Conservation (phyloP, 2,113 vertebrate genomes). For the Boulengeromyrus knoepffleri region DNA sequence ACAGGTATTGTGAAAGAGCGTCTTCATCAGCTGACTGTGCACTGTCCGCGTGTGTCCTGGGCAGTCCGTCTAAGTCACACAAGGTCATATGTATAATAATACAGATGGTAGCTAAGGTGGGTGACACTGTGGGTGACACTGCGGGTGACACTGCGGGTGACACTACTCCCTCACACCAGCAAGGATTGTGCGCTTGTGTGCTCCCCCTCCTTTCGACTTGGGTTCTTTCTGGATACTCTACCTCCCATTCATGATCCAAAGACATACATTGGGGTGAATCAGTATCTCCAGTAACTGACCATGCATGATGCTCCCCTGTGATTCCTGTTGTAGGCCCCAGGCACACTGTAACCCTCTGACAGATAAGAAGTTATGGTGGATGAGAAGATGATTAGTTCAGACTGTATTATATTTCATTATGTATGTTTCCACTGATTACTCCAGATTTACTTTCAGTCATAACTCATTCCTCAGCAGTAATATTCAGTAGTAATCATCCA, state of each 20-base stretch:
- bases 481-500: too few species aligned
- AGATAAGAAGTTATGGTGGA: not conserved
- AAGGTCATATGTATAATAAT: not conserved
- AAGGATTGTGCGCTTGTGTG: not conserved
- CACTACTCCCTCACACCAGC: not conserved
- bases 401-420: not conserved
- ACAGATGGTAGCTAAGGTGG: not conserved
- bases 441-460: not conserved
- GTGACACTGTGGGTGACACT: not conserved
- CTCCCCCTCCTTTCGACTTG: not conserved
- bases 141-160: not conserved
- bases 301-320: not conserved
- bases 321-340: not conserved
- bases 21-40: not conserved
- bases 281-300: not conserved
- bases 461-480: not conserved
- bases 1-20: not conserved
- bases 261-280: not conserved
- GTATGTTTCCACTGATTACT: not conserved
- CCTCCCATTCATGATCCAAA: not conserved
- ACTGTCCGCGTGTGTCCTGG: not conserved
- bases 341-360: not conserved
- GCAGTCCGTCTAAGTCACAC: not conserved
- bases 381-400: not conserved
- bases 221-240: not conserved